phyloP scores from a whole-genome alignment of 1,140 invertebrate genomes.

The Gryon sp. region DNA sequence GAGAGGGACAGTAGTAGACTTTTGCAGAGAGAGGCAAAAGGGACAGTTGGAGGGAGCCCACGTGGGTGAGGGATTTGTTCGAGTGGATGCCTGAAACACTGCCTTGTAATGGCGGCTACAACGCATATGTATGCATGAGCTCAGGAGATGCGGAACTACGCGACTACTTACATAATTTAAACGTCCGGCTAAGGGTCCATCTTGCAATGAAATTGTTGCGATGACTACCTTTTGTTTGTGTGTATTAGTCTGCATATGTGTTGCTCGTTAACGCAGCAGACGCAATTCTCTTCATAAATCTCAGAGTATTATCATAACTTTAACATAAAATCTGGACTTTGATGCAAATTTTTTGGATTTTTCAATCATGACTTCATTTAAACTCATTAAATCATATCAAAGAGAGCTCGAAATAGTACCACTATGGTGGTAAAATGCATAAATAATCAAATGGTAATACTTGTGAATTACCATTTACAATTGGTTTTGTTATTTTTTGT shows the following conservation, averaged over 20 bases:
- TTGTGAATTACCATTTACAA: no score
- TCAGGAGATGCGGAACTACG: slow-evolving; percentile 64
- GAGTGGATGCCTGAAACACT: slow-evolving; percentile 30
- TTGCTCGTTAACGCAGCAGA: slow-evolving; percentile 36
- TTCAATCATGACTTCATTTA: no score
- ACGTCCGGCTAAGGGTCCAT: slow-evolving; percentile 64
- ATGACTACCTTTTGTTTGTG: slow-evolving; percentile 46
- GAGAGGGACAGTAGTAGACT: no score
- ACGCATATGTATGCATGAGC: slow-evolving; percentile 66
- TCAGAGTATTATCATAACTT: no score
- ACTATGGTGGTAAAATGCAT: no score
- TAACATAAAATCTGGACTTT: no score
- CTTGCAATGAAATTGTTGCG: slow-evolving; percentile 63
- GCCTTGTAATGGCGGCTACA: slow-evolving; percentile 46
- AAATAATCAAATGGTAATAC: no score
- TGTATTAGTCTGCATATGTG: no score
- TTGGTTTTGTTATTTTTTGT: no score
- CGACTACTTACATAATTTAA: slow-evolving; percentile 73
- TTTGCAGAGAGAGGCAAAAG: slow-evolving; percentile 4
- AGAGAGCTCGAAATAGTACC: no score
- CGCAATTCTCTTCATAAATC: slow-evolving; percentile 14
- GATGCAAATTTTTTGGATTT: slow-evolving; percentile 7
- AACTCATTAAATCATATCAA: no score
- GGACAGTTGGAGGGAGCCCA: no score
- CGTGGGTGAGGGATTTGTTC: slow-evolving; percentile 55